Evolutionary conservation across 2,888 invertebrate genomes (phyloP), one percentile per base, ranked within the genome.

Genomic region (Diaprepes abbreviatus): DNA sequence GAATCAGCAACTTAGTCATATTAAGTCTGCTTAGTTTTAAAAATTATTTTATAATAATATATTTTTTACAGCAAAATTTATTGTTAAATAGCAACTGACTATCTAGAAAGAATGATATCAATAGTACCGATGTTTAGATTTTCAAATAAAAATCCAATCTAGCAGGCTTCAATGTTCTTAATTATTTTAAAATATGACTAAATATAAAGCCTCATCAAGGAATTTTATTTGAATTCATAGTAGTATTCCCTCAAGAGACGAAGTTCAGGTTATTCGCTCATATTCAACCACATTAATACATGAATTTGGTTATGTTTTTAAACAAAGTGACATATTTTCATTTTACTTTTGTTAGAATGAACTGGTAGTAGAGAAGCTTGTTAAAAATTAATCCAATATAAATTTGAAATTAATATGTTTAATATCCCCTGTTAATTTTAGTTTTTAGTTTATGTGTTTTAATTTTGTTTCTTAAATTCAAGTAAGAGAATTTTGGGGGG

Each of bases 171-270:
- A 2, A 12, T 38, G 14, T 38, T 38, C 1, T 24, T 50, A 14
- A 9, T 28, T 28, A 5, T 14, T 16, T 14, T 9, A n/a, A 1
- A n/a, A 31, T 24, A 28, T 28, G 2, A 2, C 6, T 28, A 16
- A 28, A 28, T 5, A 0, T 28, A 24, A n/a, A 7, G 28, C 28
- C 24, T 28, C 2, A 0, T 28, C 2, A 24, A 28, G 4, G 21
- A 45, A 28, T 60, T 66, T 66, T 59, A 60, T 54, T 43, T 67
- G 55, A 55, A 67, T 16, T 45, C 62, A 72, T 64, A 24, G 3
- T 24, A 24, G 24, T 59, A 63, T 71, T 60, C 79, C 81, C 82
- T 83, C 81, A 82, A 82, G 82, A 83, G 82, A 79, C 79, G 80
- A 77, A 78, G 76, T 80, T 81, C 79, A 77, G 76, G 75, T 77